A percentile compares a stretch with the other conserved stretches of the same genome.
Evolutionary conservation across 2,888 invertebrate species (phyloP).

Genomic region (Nematopogon swammerdamellus): DNA sequence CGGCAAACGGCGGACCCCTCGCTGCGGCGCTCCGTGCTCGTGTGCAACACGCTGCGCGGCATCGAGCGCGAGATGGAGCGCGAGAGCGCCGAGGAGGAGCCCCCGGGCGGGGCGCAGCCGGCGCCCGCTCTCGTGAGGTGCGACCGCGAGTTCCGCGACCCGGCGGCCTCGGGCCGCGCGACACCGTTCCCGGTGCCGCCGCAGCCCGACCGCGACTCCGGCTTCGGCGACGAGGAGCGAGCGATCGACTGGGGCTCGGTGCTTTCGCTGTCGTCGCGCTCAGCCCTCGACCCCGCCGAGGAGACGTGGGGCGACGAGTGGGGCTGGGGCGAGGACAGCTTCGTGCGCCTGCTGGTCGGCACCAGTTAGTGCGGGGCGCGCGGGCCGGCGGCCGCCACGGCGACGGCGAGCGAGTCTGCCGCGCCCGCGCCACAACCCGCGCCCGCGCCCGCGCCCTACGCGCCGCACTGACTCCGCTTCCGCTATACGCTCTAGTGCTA

Average conservation of each 20-base stretch:
- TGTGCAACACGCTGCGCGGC: constrained; percentile 87
- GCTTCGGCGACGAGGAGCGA: constrained; percentile 75
- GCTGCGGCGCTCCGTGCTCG: constrained; percentile 84
- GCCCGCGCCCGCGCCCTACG: constrained; percentile 18
- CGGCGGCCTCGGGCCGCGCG: constrained; percentile 57
- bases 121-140: constrained; percentile 53
- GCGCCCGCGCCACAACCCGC: constrained; percentile 24
- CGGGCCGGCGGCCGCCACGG: constrained; percentile 43
- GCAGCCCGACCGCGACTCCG: constrained; percentile 66
- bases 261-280: constrained; percentile 80
- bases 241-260: constrained; percentile 92
- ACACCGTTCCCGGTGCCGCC: constrained; percentile 65
- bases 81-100: constrained; percentile 57
- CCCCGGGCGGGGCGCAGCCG: constrained; percentile 36
- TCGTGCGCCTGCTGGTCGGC: constrained; percentile 69
- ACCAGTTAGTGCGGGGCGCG: constrained; percentile 60
- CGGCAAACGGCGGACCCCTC: constrained; percentile 88
- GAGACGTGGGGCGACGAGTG: constrained; percentile 68
- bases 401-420: constrained; percentile 31
- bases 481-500: neutral
- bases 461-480: constrained; percentile 7
- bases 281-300: constrained; percentile 80
- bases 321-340: constrained; percentile 65
- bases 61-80: constrained; percentile 87
- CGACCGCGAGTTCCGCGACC: constrained; percentile 51